Conservation (phyloP, 2,797 vertebrate genomes). For the Vultur gryphus region DNA sequence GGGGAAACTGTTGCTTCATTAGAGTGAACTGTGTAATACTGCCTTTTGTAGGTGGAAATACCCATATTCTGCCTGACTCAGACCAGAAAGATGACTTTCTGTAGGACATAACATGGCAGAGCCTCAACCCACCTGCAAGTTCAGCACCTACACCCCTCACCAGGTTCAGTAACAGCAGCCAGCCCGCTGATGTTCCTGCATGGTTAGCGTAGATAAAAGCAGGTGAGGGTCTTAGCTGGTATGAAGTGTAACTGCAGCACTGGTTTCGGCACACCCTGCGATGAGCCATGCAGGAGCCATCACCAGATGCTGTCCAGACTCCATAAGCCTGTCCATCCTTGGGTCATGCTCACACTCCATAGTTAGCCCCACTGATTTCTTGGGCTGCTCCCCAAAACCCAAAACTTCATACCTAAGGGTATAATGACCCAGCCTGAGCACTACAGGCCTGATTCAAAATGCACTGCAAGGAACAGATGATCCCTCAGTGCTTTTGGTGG, state of each 20-base stretch:
- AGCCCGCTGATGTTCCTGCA: not conserved
- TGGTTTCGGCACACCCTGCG: not conserved
- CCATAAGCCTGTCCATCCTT: not conserved
- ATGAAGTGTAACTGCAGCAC: not conserved
- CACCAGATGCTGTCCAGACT: not conserved
- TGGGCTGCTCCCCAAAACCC: not conserved
- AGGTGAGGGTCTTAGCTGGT: not conserved
- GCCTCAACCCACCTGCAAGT: not conserved
- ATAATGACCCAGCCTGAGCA: not conserved
- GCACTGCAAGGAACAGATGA: not conserved
- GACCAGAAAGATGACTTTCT: not conserved
- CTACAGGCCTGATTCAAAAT: not conserved
- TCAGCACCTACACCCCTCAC: not conserved
- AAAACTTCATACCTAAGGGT: not conserved
- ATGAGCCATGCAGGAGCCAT: not conserved
- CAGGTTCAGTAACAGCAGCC: not conserved
- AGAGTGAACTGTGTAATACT: not conserved
- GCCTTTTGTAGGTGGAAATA: not conserved
- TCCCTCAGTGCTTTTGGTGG: not conserved
- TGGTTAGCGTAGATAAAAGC: not conserved
- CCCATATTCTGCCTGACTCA: not conserved
- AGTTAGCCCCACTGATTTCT: not conserved
- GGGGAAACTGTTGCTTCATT: not conserved
- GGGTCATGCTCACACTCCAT: not conserved
- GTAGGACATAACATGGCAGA: not conserved